Evolutionary conservation across 2,113 vertebrate genomes (phyloP).

Genomic region (Stercorarius parasiticus): DNA sequence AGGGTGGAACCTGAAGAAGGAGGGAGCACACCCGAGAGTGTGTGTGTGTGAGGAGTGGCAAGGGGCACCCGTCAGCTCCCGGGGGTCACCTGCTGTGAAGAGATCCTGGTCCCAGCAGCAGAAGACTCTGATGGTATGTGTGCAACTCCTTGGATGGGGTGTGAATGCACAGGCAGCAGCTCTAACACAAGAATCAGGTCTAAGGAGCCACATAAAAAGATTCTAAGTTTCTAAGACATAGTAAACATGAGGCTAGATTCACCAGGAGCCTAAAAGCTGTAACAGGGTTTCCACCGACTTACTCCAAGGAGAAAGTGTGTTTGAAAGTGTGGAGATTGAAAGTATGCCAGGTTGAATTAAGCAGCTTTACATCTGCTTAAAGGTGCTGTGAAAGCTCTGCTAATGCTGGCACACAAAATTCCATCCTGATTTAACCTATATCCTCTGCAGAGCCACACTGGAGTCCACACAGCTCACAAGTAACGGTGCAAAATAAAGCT

Average conservation of each 20-base stretch:
- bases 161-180: neutral
- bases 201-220: neutral
- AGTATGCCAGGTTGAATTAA: neutral
- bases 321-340: neutral
- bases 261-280: neutral
- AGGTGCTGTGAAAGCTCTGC: constrained; percentile 13
- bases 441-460: neutral
- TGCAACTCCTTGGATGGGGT: neutral
- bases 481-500: neutral
- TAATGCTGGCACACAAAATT: constrained; percentile 11
- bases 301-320: neutral
- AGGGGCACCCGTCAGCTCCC: neutral
- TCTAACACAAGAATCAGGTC: neutral
- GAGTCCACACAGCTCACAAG: neutral
- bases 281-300: neutral
- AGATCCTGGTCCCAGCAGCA: neutral
- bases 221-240: neutral
- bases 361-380: constrained; percentile 30
- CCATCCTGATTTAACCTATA: constrained; percentile 13
- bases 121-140: neutral
- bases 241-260: neutral
- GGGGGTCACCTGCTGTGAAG: neutral
- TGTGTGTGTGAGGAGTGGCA: neutral
- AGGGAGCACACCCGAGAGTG: neutral
- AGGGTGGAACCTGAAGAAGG: neutral